These are phyloP conservation scores for Lithobius niger DNA, from an alignment of 1,140 invertebrate species.

Conservation along the genomic window DNA sequence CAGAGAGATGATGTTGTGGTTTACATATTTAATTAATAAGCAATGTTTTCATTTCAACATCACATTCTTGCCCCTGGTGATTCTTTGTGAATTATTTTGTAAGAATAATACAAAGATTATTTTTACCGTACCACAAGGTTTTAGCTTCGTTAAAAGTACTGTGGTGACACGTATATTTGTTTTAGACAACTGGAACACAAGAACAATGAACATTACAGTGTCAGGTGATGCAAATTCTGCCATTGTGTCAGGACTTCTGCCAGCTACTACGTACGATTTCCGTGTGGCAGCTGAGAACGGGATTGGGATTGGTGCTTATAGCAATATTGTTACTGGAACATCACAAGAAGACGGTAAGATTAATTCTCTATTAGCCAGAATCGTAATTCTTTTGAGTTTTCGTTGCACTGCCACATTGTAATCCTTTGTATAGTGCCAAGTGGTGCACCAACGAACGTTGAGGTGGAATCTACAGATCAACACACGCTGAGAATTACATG, in stretches of 20 bases:
- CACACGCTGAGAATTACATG: not conserved
- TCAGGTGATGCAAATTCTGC: not conserved
- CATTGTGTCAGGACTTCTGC: not conserved
- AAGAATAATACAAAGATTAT: no score
- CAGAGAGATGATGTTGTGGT: no score
- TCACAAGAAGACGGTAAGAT: not conserved
- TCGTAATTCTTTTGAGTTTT: no score
- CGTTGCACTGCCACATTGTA: no score
- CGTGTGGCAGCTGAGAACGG: not conserved
- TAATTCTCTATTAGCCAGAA: not conserved
- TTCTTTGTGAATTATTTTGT: no score
- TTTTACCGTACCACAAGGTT: no score
- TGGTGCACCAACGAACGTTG: not conserved
- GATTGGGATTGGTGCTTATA: not conserved
- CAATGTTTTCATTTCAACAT: no score
- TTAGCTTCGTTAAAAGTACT: no score
- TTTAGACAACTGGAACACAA: not conserved
- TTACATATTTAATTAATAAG: no score
- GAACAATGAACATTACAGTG: not conserved
- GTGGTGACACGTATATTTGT: no score
- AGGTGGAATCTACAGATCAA: not conserved
- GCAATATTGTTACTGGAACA: not conserved
- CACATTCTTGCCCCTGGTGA: no score
- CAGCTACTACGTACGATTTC: not conserved
- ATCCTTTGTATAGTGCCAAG: not conserved